Percentiles rank a stretch among this genome's conserved stretches.
Evolutionary conservation across 2,797 vertebrate species (phyloP).

Genomic region (Aplochiton taeniatus): DNA sequence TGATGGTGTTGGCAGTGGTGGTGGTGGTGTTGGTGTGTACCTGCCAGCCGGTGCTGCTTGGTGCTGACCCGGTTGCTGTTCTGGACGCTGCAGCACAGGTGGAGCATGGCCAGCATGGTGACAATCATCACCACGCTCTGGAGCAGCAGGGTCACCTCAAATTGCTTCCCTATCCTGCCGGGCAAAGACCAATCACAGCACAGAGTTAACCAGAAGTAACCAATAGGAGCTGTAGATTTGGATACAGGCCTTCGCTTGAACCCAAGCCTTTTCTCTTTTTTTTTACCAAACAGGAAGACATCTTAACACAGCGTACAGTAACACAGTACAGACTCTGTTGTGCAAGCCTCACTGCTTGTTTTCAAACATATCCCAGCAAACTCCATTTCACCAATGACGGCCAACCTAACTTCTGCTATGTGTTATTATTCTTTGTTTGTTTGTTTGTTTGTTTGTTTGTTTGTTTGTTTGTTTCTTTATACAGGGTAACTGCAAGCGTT

Average conservation of each 20-base stretch:
- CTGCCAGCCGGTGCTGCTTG: constrained; percentile 76
- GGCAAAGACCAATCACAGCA: not conserved
- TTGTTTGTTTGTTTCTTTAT: too few relatives aligned
- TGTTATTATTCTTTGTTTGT: too few relatives aligned
- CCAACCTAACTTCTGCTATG: too few relatives aligned
- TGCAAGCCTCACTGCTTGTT: too few relatives aligned
- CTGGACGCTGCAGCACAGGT: constrained; percentile 80
- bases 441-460: too few relatives aligned
- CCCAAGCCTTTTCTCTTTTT: not conserved
- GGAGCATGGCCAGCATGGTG: constrained; percentile 81
- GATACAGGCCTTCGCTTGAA: not conserved
- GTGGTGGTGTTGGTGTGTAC: constrained; percentile 49
- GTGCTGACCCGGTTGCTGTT: constrained; percentile 75
- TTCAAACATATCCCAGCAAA: too few relatives aligned
- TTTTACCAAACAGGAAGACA: too few relatives aligned
- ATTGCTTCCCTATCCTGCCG: constrained; percentile 82
- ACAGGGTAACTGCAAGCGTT: too few relatives aligned
- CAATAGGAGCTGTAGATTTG: not conserved
- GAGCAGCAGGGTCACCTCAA: constrained; percentile 80
- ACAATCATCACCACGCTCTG: constrained; percentile 83
- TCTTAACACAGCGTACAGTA: too few relatives aligned
- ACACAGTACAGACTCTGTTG: too few relatives aligned
- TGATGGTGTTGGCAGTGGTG: not conserved
- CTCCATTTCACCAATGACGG: too few relatives aligned
- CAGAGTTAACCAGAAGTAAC: not conserved